These are phyloP conservation scores for Engraulis encrasicolus DNA, from an alignment of 2,113 vertebrate species.

Conservation along the genomic window DNA sequence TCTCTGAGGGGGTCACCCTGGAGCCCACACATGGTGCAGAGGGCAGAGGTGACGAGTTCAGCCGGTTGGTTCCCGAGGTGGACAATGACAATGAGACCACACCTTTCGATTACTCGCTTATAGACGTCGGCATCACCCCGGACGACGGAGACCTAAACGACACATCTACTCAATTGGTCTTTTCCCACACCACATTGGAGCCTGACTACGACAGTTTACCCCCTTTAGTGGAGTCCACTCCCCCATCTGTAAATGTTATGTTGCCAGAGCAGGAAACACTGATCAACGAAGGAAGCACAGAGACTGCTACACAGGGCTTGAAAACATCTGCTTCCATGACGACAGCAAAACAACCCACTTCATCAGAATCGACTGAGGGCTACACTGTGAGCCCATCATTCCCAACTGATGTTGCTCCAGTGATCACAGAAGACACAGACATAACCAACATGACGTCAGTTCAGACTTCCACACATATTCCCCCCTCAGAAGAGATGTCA, in stretches of 20 bases:
- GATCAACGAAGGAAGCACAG: constrained; percentile 41
- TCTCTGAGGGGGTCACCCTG: constrained; percentile 79
- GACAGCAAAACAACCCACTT: constrained; percentile 10
- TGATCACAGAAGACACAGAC: neutral
- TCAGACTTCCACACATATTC: neutral
- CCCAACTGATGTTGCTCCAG: neutral
- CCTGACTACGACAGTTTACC: constrained; percentile 38
- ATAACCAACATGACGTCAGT: neutral
- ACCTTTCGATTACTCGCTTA: constrained; percentile 52
- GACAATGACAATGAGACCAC: constrained; percentile 48
- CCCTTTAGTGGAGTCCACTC: constrained; percentile 50
- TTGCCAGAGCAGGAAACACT: constrained; percentile 30
- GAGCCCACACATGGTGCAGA: constrained; percentile 80
- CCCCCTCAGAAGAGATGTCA: neutral
- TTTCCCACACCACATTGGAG: constrained; percentile 36
- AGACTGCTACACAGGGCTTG: neutral
- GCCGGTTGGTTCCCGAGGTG: constrained; percentile 74
- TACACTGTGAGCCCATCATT: neutral
- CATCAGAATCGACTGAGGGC: neutral
- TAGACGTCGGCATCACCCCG: constrained; percentile 23
- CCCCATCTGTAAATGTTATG: constrained; percentile 18
- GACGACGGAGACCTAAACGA: constrained; percentile 27
- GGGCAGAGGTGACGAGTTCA: constrained; percentile 82
- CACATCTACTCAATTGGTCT: constrained; percentile 29
- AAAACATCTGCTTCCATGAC: neutral